Evolutionary conservation across 2,113 vertebrate species (phyloP), one percentile per base, ranked within the genome.

Genomic region (Passerina amoena): DNA sequence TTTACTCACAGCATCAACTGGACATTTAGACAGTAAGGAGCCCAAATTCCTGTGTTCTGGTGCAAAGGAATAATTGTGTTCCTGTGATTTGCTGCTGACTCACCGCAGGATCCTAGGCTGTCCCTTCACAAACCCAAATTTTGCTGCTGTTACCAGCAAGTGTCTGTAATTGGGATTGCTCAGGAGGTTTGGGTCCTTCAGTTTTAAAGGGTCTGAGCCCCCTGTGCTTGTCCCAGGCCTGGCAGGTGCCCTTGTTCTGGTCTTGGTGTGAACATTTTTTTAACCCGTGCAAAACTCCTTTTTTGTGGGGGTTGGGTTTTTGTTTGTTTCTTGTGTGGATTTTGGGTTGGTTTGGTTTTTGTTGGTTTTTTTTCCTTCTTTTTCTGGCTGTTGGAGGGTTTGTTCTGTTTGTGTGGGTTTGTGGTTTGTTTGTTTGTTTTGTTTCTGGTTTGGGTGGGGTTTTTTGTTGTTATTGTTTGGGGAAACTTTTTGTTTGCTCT

Each of bases 181-280:
- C 56, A 59, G 61, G 38, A 63, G 27, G 2, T 82, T 56, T 53
- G 31, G 9, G 14, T 5, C 11, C 44, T n/a, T 38, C 6, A 12
- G 11, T 48, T 81, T 78, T 21, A 13, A 22, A 30, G 68, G 4
- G 5, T 25, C 21, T 3, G 5, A 65, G 37, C 11, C 42, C 40
- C 19, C 5, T 0, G 0, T 1, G 3, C 18, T 20, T 50, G 37
- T 24, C 21, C 37, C 2, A 1, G 5, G 9, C 40, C 15, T 66
- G 50, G 18, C 30, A 65, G 5, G 14, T 40, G 38, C 14, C 12
- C 59, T 68, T 6, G 33, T 27, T 60, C 44, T 42, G 12, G 17
- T 57, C 16, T 25, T 51, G 6, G 10, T 44, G 19, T 11, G 37
- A 63, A 42, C 7, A 3, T 4, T 16, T 30, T 45, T 53, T 47